These are phyloP conservation scores for Lutjanus campechanus DNA, from an alignment of 2,797 vertebrate genomes.

Conservation along the genomic window DNA sequence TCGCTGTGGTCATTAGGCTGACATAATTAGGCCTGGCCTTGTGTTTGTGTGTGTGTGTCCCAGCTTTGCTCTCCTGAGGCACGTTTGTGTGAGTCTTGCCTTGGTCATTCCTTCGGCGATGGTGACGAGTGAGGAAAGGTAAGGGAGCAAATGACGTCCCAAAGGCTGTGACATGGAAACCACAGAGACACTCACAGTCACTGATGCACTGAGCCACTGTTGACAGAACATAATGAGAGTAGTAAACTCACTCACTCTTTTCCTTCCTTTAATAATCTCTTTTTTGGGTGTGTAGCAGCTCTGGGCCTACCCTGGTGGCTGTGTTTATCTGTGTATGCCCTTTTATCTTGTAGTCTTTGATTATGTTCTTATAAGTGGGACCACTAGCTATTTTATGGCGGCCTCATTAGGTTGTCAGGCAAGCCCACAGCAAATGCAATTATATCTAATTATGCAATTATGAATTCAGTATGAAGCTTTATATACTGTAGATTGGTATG, in stretches of 20 bases:
- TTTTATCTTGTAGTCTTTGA: constrained; percentile 78
- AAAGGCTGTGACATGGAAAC: constrained; percentile 34
- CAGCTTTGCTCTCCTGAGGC: constrained; percentile 26
- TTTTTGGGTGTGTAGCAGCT: constrained; percentile 28
- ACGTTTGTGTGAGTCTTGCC: constrained; percentile 27
- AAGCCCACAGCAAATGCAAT: constrained; percentile 76
- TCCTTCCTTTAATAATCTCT: constrained; percentile 40
- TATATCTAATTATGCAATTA: constrained; percentile 80
- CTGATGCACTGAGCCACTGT: constrained; percentile 50
- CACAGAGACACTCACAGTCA: constrained; percentile 22
- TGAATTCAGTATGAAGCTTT: constrained; percentile 69
- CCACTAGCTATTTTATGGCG: constrained; percentile 67
- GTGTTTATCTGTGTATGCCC: constrained; percentile 64
- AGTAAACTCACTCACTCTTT: constrained; percentile 45
- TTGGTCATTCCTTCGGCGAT: constrained; percentile 39
- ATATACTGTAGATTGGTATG: constrained; percentile 59
- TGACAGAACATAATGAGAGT: constrained; percentile 59
- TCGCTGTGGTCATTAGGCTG: constrained; percentile 66
- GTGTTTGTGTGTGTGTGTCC: constrained; percentile 22
- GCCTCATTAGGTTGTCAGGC: constrained; percentile 77
- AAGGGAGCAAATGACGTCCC: constrained; percentile 39
- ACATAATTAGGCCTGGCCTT: constrained; percentile 59
- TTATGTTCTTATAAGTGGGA: constrained; percentile 78
- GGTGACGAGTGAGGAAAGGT: constrained; percentile 38
- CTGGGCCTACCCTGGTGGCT: constrained; percentile 46